Evolutionary conservation across 1,140 invertebrate species (phyloP).

Genomic region (Neodiprion fabricii): DNA sequence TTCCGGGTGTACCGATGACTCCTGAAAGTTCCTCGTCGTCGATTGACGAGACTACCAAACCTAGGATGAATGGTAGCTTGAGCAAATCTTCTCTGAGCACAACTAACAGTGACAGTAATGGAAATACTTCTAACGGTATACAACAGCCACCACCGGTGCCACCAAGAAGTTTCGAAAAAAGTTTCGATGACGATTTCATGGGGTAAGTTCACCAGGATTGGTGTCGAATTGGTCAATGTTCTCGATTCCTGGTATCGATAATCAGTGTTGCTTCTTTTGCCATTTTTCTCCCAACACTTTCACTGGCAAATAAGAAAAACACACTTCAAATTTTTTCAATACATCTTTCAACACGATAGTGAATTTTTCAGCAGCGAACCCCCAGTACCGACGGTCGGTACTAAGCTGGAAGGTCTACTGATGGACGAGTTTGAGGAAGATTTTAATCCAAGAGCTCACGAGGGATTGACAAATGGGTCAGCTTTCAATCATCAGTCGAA

Average conservation of each 20-base stretch:
- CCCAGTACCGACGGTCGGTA: slow-evolving; percentile 71
- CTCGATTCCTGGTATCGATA: slow-evolving; percentile 22
- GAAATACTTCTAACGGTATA: slow-evolving; percentile 57
- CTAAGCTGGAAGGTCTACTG: slow-evolving; percentile 81
- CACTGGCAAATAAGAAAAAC: no score
- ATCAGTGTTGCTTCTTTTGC: background rate
- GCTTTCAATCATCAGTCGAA: slow-evolving; percentile 52
- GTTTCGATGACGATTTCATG: slow-evolving; percentile 60
- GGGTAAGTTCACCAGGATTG: slow-evolving; percentile 34
- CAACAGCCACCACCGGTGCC: slow-evolving; percentile 70
- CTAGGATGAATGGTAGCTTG: slow-evolving; percentile 47
- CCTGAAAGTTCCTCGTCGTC: slow-evolving; percentile 26
- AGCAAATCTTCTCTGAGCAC: slow-evolving; percentile 33
- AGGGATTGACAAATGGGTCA: slow-evolving; percentile 62
- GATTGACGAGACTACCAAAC: slow-evolving; percentile 36
- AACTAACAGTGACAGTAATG: slow-evolving; percentile 51
- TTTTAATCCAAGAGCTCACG: slow-evolving; percentile 79
- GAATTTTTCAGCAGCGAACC: slow-evolving; percentile 38
- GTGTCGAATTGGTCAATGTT: slow-evolving; percentile 12
- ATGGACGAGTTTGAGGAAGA: slow-evolving; percentile 81
- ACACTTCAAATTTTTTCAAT: no score
- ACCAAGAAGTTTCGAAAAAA: slow-evolving; percentile 69
- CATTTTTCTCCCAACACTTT: no score
- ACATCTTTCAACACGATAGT: no score
- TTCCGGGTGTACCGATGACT: slow-evolving; percentile 43